A percentile compares a stretch with the other conserved stretches of the same genome.
Conservation (phyloP, 2,113 vertebrate genomes). For the Phrynocephalus versicolor region DNA sequence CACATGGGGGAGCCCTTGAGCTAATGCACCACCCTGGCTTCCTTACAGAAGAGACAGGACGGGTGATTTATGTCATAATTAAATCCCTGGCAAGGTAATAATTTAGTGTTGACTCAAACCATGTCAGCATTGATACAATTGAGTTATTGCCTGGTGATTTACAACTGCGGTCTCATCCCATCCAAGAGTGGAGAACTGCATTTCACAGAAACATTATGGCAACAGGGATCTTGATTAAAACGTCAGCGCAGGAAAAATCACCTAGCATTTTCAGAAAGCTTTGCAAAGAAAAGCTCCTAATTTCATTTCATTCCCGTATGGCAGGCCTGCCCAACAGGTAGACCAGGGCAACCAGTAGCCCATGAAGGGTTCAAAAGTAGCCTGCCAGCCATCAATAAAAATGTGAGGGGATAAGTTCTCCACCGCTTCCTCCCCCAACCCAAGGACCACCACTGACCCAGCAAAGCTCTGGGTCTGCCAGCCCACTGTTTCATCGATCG, state of each 20-base stretch:
- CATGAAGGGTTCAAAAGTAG: too few species aligned
- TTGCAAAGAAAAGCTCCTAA: fast-evolving
- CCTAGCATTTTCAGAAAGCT: not conserved
- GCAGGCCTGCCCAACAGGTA: too few species aligned
- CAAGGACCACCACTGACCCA: too few species aligned
- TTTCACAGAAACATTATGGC: conserved; percentile 20
- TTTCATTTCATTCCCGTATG: not conserved
- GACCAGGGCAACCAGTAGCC: too few species aligned
- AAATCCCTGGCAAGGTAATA: conserved; percentile 9
- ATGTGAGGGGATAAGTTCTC: too few species aligned
- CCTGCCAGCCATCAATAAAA: too few species aligned
- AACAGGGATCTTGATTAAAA: conserved; percentile 29
- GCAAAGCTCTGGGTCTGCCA: too few species aligned
- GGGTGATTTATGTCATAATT: conserved; percentile 40
- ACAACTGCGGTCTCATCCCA: not conserved
- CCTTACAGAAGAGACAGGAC: not conserved
- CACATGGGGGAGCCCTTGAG: not conserved
- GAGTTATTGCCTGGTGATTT: conserved; percentile 39
- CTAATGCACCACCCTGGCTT: not conserved
- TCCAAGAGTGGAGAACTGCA: conserved; percentile 2
- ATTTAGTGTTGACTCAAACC: conserved; percentile 39
- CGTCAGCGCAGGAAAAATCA: not conserved
- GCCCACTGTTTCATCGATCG: too few species aligned
- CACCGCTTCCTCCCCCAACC: too few species aligned
- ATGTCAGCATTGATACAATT: conserved; percentile 1